Evolutionary conservation across 2,113 vertebrate genomes (phyloP), one percentile per base, ranked within the genome.

Genomic region (Oreochromis spilurus): DNA sequence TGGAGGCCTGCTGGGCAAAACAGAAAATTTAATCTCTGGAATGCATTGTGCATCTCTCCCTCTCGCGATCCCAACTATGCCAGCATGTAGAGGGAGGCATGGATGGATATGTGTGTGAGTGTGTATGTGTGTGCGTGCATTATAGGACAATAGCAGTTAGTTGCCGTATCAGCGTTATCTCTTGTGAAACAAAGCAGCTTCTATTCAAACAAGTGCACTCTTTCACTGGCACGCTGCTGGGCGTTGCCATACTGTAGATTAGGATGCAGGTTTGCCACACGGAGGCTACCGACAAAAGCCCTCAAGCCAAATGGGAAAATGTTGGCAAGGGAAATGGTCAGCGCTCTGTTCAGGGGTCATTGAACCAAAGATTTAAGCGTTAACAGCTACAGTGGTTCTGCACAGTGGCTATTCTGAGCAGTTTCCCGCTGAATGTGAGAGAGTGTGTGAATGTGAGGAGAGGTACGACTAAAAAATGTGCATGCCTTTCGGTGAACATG

Each of bases 81-180:
- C 89, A 88, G 82, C 55, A 80, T 91, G 82, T 84, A 77, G 83
- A 84, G 84, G 67, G 81, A 79, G 60, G 17, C 53, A 55, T 21
- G 72, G 70, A 58, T 80, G 50, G 55, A 81, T 79, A 58, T 72
- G 34, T 83, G 81, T 67, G 77, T 31, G 83, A 34, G 80, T 38
- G 40, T 29, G 83, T 80, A 67, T 70, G 70, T 81, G 77, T 13
- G 84, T 26, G 86, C 21, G 43, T 82, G 54, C 24, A 19, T 5
- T 80, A 85, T 38, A 55, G 87, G 90, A 95, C 95, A 96, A 96
- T 91, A 95, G 94, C 75, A 87, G 87, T 85, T 88, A 88, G 92
- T 78, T 89, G 94, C 92, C 86, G 86, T 87, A 91, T 96, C 94
- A 94, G 94, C 95, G 38, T 91, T 94, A 94, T 95, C 92, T 94